Evolutionary conservation across 2,797 vertebrate genomes (phyloP), one percentile per base, ranked within the genome.

Genomic region (Oryzias sinensis): DNA sequence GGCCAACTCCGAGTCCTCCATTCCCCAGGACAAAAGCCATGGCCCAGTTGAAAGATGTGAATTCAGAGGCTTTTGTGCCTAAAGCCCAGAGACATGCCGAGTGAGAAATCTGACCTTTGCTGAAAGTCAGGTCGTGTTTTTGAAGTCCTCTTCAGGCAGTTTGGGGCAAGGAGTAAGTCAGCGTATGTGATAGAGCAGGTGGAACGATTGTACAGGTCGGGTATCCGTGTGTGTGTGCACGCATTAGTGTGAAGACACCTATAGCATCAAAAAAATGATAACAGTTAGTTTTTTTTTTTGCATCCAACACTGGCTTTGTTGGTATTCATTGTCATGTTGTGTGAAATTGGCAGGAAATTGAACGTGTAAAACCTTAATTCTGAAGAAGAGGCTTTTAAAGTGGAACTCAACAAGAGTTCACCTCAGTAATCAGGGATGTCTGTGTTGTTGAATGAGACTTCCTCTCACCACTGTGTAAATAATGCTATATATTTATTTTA

Each of bases 51-150:
- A 93, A 92, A 93, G 91, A 93, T 91, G 92, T 92, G 92, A 93
- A 93, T 93, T 91, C 90, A 85, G 88, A 60, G 80, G 89, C 93
- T 93, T 93, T 93, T 93, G 92, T 93, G 87, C 87, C 84, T 74
- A 83, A 88, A 90, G 90, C 90, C 77, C 70, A 89, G 91, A 89
- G 90, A 92, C 92, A 91, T 87, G 89, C 76, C 67, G 91, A 92
- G 90, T 91, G 90, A 91, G 88, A 93, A 93, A 92, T 91, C 90
- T 93, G 93, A 93, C 92, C 92, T 93, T 92, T 92, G 90, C 88
- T 51, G 85, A 84, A 88, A 91, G 91, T 88, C 85, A 87, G 86
- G 90, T 89, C 89, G 89, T 91, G 89, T 92, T 91, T 92, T 79
- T 86, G 81, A 91, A 91, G 89, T 90, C 90, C 87, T 78, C 83